Conservation (phyloP, 2,888 invertebrate species). For the Diadegma fenestrale region DNA sequence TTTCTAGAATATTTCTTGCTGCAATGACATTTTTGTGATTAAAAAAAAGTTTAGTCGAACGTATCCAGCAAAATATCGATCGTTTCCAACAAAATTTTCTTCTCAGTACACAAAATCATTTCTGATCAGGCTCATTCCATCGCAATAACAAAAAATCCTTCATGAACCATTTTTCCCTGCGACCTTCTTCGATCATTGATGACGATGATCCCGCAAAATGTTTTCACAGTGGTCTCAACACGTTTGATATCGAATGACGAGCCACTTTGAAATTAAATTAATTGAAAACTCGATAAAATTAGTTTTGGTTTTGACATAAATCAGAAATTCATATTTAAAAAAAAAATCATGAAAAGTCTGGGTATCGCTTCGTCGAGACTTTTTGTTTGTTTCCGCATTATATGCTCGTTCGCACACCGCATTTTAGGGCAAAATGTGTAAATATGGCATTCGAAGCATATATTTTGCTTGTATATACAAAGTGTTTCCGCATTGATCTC, state of each 20-base stretch:
- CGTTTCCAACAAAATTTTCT: too few relatives aligned
- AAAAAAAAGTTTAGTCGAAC: too few relatives aligned
- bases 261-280: not conserved
- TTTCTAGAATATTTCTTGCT: too few relatives aligned
- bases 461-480: not conserved
- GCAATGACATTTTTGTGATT: too few relatives aligned
- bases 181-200: too few relatives aligned
- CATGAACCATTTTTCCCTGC: not conserved
- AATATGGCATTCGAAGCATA: not conserved
- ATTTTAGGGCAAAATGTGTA: not conserved
- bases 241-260: not conserved
- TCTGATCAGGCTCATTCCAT: not conserved
- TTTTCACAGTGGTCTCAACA: too few relatives aligned
- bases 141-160: not conserved
- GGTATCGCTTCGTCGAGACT: not conserved
- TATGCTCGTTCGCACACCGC: not conserved
- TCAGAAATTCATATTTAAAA: too few relatives aligned
- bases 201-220: too few relatives aligned
- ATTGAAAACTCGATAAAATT: not conserved
- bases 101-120: too few relatives aligned
- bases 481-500: slow-evolving; percentile 47
- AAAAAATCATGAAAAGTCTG: not conserved
- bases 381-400: slow-evolving; percentile 3
- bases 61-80: too few relatives aligned
- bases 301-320: not conserved